Evolutionary conservation across 2,888 invertebrate species (phyloP).

Genomic region (Drosophila multiciliata): DNA sequence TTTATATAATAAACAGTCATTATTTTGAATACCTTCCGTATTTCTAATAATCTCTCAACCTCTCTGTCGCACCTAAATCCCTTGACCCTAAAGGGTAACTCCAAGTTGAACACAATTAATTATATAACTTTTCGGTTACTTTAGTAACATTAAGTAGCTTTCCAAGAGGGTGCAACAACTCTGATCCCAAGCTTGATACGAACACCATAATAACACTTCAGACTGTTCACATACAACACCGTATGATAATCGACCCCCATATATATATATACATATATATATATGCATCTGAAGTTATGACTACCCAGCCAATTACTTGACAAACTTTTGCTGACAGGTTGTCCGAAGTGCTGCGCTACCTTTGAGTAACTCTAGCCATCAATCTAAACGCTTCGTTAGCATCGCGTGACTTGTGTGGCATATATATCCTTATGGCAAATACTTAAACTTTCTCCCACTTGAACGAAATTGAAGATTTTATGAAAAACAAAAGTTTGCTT

Average conservation of each 20-base stretch:
- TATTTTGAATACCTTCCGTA: not conserved
- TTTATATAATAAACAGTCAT: no score
- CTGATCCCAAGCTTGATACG: conserved; percentile 51
- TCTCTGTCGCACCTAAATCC: not conserved
- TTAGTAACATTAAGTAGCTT: not conserved
- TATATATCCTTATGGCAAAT: not conserved
- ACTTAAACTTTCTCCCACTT: not conserved
- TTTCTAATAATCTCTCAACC: rapidly evolving
- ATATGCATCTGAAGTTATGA: conserved; percentile 16
- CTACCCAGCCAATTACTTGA: conserved; percentile 62
- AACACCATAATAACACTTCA: conserved; percentile 37
- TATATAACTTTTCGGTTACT: not conserved
- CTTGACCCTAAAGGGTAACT: not conserved
- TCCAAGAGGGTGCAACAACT: not conserved
- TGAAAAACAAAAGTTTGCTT: not conserved
- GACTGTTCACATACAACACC: conserved; percentile 34
- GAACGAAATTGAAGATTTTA: conserved; percentile 6
- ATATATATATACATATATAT: not conserved
- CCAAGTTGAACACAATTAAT: not conserved
- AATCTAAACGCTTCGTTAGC: conserved; percentile 70
- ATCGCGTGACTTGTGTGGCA: conserved; percentile 64
- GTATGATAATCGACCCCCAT: conserved; percentile 33
- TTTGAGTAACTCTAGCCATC: conserved; percentile 32
- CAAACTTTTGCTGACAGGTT: conserved; percentile 66
- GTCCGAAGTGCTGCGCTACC: conserved; percentile 37